phyloP scores from a whole-genome alignment of 2,888 invertebrate genomes.

The Agonopterix heracliana region DNA sequence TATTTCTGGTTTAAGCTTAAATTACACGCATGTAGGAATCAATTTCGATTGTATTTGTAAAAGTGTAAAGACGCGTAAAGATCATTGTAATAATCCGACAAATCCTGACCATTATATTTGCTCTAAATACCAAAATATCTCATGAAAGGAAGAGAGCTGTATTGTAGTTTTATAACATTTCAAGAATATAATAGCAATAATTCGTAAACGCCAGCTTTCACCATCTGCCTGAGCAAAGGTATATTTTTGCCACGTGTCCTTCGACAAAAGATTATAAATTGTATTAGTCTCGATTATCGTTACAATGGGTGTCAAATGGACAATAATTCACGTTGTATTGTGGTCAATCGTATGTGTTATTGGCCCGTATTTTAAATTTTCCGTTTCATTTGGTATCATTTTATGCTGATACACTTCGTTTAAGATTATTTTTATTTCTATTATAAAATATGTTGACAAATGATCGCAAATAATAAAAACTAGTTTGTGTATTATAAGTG shows the following conservation, averaged over 20 bases:
- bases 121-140: slow-evolving; percentile 41
- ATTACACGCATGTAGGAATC: neutral
- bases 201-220: slow-evolving; percentile 36
- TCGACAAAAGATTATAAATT: slow-evolving; percentile 44
- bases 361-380: slow-evolving; percentile 27
- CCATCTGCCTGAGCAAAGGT: slow-evolving; percentile 50
- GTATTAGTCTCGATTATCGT: slow-evolving; percentile 49
- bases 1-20: neutral
- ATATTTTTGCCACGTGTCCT: slow-evolving; percentile 56
- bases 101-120: slow-evolving; percentile 29
- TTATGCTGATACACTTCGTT: neutral
- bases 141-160: slow-evolving; percentile 20
- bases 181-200: slow-evolving; percentile 33
- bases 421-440: too few relatives aligned
- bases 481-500: too few relatives aligned
- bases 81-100: slow-evolving; percentile 30
- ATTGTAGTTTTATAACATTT: slow-evolving; percentile 41
- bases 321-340: slow-evolving; percentile 46
- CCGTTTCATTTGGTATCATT: neutral
- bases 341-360: slow-evolving; percentile 34
- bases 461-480: too few relatives aligned
- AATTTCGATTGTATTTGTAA: neutral
- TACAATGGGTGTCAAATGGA: slow-evolving; percentile 59
- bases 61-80: slow-evolving; percentile 14
- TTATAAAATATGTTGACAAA: too few relatives aligned